phyloP scores from a whole-genome alignment of 2,113 vertebrate species.

The Chrysochloris asiatica region DNA sequence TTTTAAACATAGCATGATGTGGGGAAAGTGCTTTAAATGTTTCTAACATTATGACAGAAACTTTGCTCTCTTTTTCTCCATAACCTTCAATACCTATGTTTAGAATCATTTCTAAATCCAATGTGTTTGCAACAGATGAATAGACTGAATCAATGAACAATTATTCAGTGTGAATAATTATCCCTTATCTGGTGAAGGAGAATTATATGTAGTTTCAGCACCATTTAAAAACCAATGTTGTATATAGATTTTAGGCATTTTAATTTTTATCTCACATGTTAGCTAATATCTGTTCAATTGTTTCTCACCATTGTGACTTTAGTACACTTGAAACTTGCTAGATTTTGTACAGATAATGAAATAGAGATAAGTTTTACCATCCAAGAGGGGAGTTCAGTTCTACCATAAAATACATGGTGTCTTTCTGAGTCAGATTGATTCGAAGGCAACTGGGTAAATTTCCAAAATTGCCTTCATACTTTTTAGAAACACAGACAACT shows the following conservation, averaged over 20 bases:
- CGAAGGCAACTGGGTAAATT: neutral
- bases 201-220: conserved; percentile 48
- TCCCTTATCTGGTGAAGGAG: conserved; percentile 40
- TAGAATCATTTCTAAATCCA: conserved; percentile 55
- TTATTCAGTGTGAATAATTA: conserved; percentile 53
- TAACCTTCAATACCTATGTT: conserved; percentile 19
- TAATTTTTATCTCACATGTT: conserved; percentile 34
- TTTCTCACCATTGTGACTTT: neutral
- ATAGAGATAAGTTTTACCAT: neutral
- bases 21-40: neutral
- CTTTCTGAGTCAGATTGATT: neutral
- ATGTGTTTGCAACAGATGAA: conserved; percentile 49
- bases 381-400: neutral
- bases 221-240: conserved; percentile 62
- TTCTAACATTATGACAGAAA: conserved; percentile 7
- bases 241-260: conserved; percentile 23
- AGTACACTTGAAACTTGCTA: neutral
- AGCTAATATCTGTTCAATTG: neutral
- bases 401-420: neutral
- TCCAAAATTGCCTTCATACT: neutral
- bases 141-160: conserved; percentile 59
- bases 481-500: neutral
- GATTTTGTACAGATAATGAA: no score
- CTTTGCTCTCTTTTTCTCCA: neutral
- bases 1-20: neutral